Conservation (phyloP, 2,888 invertebrate species). For the Eupelmus urozonus region DNA sequence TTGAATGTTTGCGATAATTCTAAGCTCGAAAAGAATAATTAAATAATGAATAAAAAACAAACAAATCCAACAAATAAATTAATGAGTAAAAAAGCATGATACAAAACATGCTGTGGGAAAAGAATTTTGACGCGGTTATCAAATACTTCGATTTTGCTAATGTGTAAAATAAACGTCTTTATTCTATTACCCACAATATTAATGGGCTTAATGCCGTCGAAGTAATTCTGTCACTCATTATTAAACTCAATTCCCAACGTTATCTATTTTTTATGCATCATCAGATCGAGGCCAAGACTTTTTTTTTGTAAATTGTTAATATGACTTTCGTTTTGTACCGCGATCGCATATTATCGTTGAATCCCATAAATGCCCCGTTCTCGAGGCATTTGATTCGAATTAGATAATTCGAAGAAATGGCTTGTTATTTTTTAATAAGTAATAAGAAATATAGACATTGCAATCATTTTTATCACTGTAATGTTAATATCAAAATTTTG, state of each 20-base stretch:
- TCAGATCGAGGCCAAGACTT: no score
- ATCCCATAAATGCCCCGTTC: no score
- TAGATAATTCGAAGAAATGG: no score
- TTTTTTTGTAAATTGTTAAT: no score
- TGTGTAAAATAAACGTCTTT: conserved; percentile 21
- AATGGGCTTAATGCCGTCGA: conserved; percentile 41
- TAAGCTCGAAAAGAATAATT: conserved; percentile 33
- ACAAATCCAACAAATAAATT: conserved; percentile 29
- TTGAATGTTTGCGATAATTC: conserved; percentile 59
- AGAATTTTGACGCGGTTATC: conserved; percentile 29
- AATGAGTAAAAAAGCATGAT: conserved; percentile 44
- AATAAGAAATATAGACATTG: no score
- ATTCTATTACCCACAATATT: conserved; percentile 33
- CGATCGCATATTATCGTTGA: no score
- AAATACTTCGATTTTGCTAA: conserved; percentile 39
- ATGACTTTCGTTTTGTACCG: no score
- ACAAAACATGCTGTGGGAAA: conserved; percentile 10
- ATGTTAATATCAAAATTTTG: no score
- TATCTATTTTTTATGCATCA: no score
- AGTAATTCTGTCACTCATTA: conserved; percentile 54
- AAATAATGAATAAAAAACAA: conserved; percentile 3
- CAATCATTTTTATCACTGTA: no score
- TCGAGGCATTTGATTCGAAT: no score
- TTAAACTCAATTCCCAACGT: conserved; percentile 40
- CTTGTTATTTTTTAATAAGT: no score